A percentile compares a stretch with the other conserved stretches of the same genome.
These are phyloP conservation scores for Tretioscincus oriximinensis DNA, from an alignment of 2,113 vertebrate species.

Conservation along the genomic window DNA sequence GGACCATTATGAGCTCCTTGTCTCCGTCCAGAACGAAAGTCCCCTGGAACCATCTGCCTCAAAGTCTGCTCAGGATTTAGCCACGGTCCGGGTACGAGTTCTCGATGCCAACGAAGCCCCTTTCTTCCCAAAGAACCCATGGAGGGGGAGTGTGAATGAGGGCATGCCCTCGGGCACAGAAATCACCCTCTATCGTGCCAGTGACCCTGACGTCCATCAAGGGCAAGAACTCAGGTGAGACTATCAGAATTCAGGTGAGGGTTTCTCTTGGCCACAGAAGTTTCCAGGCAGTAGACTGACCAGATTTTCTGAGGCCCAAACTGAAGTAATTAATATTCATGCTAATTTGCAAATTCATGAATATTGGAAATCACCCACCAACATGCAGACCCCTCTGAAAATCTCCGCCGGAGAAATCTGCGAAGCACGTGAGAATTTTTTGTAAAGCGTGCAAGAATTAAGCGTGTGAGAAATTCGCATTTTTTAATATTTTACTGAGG, in stretches of 20 bases:
- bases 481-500: no score
- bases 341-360: no score
- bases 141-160: slow-evolving; percentile 79
- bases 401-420: no score
- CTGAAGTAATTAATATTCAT: no score
- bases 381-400: no score
- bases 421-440: no score
- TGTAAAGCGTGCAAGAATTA: no score
- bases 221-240: slow-evolving; percentile 75
- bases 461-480: no score
- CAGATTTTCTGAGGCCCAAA: no score
- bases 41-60: slow-evolving; percentile 72
- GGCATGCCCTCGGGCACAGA: slow-evolving; percentile 77
- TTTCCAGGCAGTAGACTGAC: no score
- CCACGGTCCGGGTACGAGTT: slow-evolving; percentile 78
- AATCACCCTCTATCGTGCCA: slow-evolving; percentile 78
- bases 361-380: no score
- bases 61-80: slow-evolving; percentile 66
- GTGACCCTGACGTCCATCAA: slow-evolving; percentile 80
- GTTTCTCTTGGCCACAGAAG: neutral
- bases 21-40: slow-evolving; percentile 81
- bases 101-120: slow-evolving; percentile 88
- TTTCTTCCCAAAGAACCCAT: slow-evolving; percentile 81
- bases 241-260: neutral
- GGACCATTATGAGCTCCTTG: slow-evolving; percentile 66